Base-by-base conservation (phyloP, 2,888 invertebrate genomes). In the Zaprionus lineosus region DNA sequence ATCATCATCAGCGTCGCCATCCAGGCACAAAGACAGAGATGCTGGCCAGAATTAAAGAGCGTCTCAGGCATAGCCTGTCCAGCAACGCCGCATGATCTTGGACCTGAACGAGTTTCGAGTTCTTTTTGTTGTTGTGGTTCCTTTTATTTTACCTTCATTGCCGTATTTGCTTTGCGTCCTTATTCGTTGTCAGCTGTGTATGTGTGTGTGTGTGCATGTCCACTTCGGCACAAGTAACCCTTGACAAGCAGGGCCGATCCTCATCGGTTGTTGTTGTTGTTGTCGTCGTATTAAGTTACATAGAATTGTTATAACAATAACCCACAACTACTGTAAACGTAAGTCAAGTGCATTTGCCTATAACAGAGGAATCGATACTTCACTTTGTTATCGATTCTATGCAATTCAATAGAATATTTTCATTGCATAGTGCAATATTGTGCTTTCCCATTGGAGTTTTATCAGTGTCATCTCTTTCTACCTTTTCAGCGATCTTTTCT, bases 141-240 rank as follows among this genome's bases (percentile, higher is more conserved):
- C 36, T 36, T 16, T 55, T 16, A 19, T 14, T 12, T 15, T 34
- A 28, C 4, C 51, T 58, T 57, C 26, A 31, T 64, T 60, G 73
- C 44, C 53, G 69, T 69, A 57, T 76, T 65, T 55, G 66, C 62
- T 76, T 77, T 84, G 81, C 81, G 78, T 84, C 84, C 78, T 84
- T 78, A 78, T 78, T 78, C 78, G 77, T 58, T 11, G 53, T 44
- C 34, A 50, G 53, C 41, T 47, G 16, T 33, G 12, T 43, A 5
- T 24, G 37, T 44, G 12, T 48, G 16, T 31, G 15, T 43, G 18
- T 18, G 18, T 26, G 21, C 44, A 33, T 64, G 48, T 58, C 44
- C 50, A 55, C 52, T 43, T 18, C 11, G 44, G 12, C 29, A 58
- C 58, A 78, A 52, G 39, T 56, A 68, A 68, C 70, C 78, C 78